A percentile compares a stretch with the other conserved stretches of the same genome.
phyloP scores from a whole-genome alignment of 2,113 vertebrate genomes.

The Pelecanus crispus region DNA sequence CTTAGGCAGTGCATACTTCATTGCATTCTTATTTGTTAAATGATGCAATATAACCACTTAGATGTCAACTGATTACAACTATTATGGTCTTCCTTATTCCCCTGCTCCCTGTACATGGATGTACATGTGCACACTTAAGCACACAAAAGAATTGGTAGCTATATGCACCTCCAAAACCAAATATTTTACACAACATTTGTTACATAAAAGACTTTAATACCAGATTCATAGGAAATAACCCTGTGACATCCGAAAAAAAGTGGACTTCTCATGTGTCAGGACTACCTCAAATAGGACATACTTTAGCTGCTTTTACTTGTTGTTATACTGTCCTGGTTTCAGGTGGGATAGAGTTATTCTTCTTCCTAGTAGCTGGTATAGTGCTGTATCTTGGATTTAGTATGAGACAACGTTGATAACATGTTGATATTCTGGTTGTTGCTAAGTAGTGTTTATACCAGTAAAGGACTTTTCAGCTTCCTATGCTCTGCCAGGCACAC shows the following conservation, averaged over 20 bases:
- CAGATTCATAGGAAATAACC: not conserved
- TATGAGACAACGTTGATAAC: too few relatives aligned
- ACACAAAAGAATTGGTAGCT: not conserved
- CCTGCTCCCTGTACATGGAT: accelerated
- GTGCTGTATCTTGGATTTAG: too few relatives aligned
- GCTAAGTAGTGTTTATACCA: too few relatives aligned
- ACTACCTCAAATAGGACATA: too few relatives aligned
- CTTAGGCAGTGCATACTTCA: not conserved
- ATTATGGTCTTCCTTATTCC: not conserved
- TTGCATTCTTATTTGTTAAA: not conserved
- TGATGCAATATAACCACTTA: not conserved
- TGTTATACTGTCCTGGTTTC: not conserved
- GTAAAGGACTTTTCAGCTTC: too few relatives aligned
- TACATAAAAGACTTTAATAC: not conserved
- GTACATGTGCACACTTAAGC: not conserved
- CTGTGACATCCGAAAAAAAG: not conserved
- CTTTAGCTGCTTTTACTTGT: not conserved
- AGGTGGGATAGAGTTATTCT: too few relatives aligned
- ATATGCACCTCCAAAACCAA: not conserved
- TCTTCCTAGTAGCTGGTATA: too few relatives aligned
- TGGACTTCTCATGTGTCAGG: not conserved
- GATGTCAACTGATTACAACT: not conserved
- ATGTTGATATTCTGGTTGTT: too few relatives aligned
- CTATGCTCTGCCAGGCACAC: too few relatives aligned
- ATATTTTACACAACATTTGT: not conserved